Evolutionary conservation across 2,888 invertebrate genomes (phyloP), one percentile per base, ranked within the genome.

Genomic region (Cheilosia impressa): DNA sequence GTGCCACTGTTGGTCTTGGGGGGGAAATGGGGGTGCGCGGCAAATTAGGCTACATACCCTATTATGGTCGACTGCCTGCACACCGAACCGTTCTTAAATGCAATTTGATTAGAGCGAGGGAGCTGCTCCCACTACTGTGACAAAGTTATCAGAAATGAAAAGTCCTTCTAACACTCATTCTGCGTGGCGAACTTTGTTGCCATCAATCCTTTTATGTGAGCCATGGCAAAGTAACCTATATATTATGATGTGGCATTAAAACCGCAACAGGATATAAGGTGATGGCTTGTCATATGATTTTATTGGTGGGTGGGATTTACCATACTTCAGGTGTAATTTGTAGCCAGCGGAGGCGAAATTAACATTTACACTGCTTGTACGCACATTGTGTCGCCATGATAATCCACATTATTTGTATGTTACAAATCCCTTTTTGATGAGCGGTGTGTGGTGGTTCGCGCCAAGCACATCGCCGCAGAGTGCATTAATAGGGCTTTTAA

Each of bases 51-150:
- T 71, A 69, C 65, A 63, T 63, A 78, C 19, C 55, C 69, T 47
- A 63, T 65, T 52, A 71, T 55, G 80, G 84, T 31, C 66, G 84
- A 76, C 34, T 80, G 75, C 45, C 41, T 71, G 58, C 80, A 47
- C 47, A 84, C 65, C 53, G 79, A 66, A 80, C 69, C 80, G 65
- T 80, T 79, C 69, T 75, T 79, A 80, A 84, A 80, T 84, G 75
- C 84, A 79, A 84, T 80, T 84, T 84, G 65, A 84, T 79, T 63
- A 69, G 68, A 75, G 45, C 65, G 43, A 22, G 58, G 19, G 58
- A 31, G 43, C 45, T 34, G 53, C 38, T 47, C 2, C 41, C 43
- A 41, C 47, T 27, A 53, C 27, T 60, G 60, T 69, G 57, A 60
- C 69, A 58, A 58, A 71, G 58, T 66, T 84, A 75, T 84, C 84